These are phyloP conservation scores for Adelognathus sp. DNA, from an alignment of 2,888 invertebrate species.

Conservation along the genomic window DNA sequence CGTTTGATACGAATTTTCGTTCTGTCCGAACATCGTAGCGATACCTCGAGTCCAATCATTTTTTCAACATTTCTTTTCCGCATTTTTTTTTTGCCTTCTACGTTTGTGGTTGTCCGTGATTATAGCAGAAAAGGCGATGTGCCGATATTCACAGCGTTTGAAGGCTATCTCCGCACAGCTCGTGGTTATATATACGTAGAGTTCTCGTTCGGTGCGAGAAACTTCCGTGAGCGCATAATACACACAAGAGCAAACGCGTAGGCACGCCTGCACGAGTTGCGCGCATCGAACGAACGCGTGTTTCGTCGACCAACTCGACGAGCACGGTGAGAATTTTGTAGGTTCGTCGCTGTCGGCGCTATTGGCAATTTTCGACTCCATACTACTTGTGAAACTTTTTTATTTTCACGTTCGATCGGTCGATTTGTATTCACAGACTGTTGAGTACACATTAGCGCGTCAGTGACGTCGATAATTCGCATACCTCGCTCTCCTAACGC, in stretches of 20 bases:
- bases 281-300: constrained; percentile 13
- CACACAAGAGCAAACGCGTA: background rate
- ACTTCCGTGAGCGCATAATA: too few species aligned
- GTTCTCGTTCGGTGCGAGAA: too few species aligned
- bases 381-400: background rate
- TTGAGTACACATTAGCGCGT: constrained; percentile 2
- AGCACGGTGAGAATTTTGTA: background rate
- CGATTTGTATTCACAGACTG: background rate
- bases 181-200: too few species aligned
- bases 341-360: background rate
- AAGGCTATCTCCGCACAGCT: constrained; percentile 40
- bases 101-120: constrained; percentile 9
- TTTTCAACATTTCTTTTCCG: background rate
- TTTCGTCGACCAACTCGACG: background rate
- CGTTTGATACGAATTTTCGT: too few species aligned
- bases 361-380: background rate
- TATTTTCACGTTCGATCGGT: background rate
- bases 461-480: constrained; percentile 28
- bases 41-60: too few species aligned
- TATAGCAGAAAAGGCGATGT: constrained; percentile 31
- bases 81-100: background rate
- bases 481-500: background rate
- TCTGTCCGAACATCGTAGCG: too few species aligned
- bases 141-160: constrained; percentile 26
- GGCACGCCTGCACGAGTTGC: background rate